Base-by-base conservation (phyloP, 2,888 invertebrate species). In the Sisyra nigra region DNA sequence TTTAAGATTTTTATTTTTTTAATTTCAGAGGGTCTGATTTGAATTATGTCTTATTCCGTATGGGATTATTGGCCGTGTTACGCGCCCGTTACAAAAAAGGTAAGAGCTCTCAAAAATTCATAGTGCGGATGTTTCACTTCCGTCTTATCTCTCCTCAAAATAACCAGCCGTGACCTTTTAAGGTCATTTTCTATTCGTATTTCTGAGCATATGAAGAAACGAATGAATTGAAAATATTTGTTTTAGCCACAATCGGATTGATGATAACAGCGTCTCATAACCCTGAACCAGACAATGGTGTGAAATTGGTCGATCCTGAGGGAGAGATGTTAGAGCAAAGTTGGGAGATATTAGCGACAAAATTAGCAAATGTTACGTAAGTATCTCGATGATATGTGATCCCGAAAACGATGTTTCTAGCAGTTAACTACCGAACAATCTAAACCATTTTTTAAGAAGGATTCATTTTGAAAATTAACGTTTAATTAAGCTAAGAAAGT, bases 201-300 rank as follows among this genome's bases (percentile, higher is more conserved):
- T 24, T 24, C 24, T 24, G 5, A 24, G 24, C 7, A 24, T 5
- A 24, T 24, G 24, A 24, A 24, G 7, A 5, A 24, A 24, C 24
- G 24, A 24, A 24, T 24, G 7, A 24, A 24, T 5, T 24, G n/a
- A n/a, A 24, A 34, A 34, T 14, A 8, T 35, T 15, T 35, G 44
- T 49, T 57, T 44, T 65, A 66, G 80, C 80, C 54, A 74, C 80
- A 30, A 81, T 94, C 57, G 98, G 98, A 35, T 76, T 96, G n/a
- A 97, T 99, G 97, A 91, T 99, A 52, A 99, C 98, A 1, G 98
- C 98, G 0, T 97, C 97, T 1, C 98, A 99, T 61, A 99, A 99
- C 65, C 81, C 94, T 39, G 92, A 86, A 57, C 79, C 80, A 0
- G 97, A 97, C 59, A 97, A 97, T 63, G 97, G 97, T 1, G 86